Base-by-base conservation (phyloP, 2,888 invertebrate species). In the Lydus trimaculatus region DNA sequence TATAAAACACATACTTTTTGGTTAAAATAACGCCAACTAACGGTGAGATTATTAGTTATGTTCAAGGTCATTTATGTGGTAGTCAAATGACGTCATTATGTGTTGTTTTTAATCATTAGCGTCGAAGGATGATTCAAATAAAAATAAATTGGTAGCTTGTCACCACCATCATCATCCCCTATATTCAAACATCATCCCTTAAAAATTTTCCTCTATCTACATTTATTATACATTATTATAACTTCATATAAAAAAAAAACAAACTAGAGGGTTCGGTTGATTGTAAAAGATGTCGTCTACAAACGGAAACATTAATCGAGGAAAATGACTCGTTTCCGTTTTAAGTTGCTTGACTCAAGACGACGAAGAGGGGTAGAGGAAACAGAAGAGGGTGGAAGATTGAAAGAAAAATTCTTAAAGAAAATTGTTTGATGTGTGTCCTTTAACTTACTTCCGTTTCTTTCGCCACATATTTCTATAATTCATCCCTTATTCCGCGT, bases 241-340 rank as follows among this genome's bases (percentile, higher is more conserved):
- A 20, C 9, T 20, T 20, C 20, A 48, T 48, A 48, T 48, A 48
- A 48, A 48, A 48, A 48, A 48, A 48, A 48, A 48, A 48, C 48
- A 17, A 20, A 5, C 48, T 23, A 23, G 48, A 23, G 48, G 48
- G 48, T n/a, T n/a, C n/a, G n/a, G n/a, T 43, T 48, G 48, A 48
- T 48, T 48, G 31, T 60, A 31, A 60, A 36, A 31, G 60, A 60
- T 60, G 60, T 60, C 60, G 33, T 36, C 60, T 4, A 28, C 60
- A 60, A 60, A 60, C 60, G 60, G 60, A 60, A 60, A 60, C 60
- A 60, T 60, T 60, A 60, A 60, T 60, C 60, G 60, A 31, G 60
- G 20, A 60, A 60, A 60, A 60, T 60, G 60, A 60, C 60, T 60
- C 60, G 36, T 36, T 60, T 60, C 60, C 60, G 60, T 60, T 60